Percentiles rank a stretch among this genome's conserved stretches.
These are phyloP conservation scores for Xestia xanthographa DNA, from an alignment of 2,888 invertebrate genomes.

Conservation along the genomic window DNA sequence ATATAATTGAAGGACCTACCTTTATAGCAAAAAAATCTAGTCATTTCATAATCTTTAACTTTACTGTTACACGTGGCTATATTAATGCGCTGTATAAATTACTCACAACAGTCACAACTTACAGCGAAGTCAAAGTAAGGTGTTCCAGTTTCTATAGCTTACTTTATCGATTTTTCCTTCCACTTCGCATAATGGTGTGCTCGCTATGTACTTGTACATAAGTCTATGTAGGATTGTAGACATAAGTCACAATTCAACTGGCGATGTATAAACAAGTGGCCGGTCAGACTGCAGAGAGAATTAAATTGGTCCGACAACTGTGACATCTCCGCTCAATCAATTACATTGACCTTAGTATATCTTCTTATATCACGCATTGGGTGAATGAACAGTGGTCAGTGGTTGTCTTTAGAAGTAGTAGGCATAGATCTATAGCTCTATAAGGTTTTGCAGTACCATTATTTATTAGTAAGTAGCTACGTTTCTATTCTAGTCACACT, in stretches of 20 bases:
- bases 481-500: not conserved
- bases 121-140: conserved; percentile 45
- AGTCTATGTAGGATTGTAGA: conserved; percentile 21
- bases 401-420: not conserved
- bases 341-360: conserved; percentile 49
- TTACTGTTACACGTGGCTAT: not conserved
- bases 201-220: conserved; percentile 25
- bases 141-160: conserved; percentile 63
- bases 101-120: conserved; percentile 33
- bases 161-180: conserved; percentile 66
- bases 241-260: conserved; percentile 44
- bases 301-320: conserved; percentile 63
- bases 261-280: conserved; percentile 48
- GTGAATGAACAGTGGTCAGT: conserved; percentile 42
- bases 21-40: not conserved
- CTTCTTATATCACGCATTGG: conserved; percentile 47
- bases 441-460: not conserved
- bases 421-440: not conserved
- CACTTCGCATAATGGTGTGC: conserved; percentile 52
- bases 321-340: conserved; percentile 64
- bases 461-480: not conserved
- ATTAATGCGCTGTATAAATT: not conserved
- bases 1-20: too few species aligned
- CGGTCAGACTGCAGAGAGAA: conserved; percentile 50
- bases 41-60: not conserved